Conservation (phyloP, 2,888 invertebrate genomes). For the Globia sparganii region DNA sequence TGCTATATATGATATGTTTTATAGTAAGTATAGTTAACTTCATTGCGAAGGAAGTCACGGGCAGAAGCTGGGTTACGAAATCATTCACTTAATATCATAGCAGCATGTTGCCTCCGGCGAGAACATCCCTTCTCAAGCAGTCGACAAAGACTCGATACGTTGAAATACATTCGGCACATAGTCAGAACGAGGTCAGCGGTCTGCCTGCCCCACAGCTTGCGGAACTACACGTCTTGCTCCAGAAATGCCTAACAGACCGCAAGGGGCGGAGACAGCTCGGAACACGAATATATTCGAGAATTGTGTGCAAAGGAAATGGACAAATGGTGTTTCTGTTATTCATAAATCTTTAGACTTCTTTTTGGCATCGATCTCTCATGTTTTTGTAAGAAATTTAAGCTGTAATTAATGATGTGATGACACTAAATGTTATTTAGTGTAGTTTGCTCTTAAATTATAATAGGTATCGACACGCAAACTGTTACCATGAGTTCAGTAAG, state of each 20-base stretch:
- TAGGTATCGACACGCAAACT: background rate
- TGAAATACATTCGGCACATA: conserved; percentile 10
- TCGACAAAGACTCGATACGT: background rate
- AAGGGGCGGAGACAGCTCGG: conserved; percentile 22
- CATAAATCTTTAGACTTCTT: background rate
- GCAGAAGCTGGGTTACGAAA: background rate
- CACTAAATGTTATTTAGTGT: background rate
- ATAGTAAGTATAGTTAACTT: background rate
- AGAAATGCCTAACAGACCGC: conserved; percentile 42
- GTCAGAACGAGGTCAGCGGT: conserved; percentile 39
- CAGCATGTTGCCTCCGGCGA: background rate
- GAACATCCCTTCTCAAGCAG: conserved; percentile 3
- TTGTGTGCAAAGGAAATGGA: background rate
- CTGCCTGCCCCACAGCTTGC: conserved; percentile 6
- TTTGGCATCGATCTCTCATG: background rate
- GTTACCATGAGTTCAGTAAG: background rate
- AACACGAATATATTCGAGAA: conserved; percentile 24
- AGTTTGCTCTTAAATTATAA: background rate
- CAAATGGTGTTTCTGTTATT: background rate
- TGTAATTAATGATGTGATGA: background rate
- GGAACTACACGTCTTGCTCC: conserved; percentile 34
- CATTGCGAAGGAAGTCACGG: background rate
- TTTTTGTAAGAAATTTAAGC: background rate
- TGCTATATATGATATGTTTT: too few species aligned
- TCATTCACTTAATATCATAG: background rate